Percentiles rank a stretch among this genome's conserved stretches.
Conservation (phyloP, 2,888 invertebrate genomes). For the Agrochola macilenta region DNA sequence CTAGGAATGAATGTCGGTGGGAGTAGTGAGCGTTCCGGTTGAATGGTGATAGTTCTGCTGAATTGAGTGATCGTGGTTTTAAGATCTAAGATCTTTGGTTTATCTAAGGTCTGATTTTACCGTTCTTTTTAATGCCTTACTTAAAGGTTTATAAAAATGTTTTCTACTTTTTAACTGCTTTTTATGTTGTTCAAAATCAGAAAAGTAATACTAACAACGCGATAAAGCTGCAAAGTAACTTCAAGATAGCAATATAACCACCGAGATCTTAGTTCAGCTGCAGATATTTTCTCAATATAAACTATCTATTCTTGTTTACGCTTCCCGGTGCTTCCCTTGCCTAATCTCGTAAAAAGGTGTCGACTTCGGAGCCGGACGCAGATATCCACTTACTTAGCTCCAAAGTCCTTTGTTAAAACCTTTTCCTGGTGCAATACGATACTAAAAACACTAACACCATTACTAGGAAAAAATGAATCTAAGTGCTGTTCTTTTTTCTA, state of each 20-base stretch:
- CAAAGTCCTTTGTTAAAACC: conserved; percentile 47
- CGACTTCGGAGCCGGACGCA: conserved; percentile 28
- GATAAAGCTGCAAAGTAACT: background rate
- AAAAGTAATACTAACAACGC: background rate
- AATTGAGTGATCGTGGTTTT: conserved; percentile 13
- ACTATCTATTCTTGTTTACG: conserved; percentile 30
- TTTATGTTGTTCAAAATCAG: background rate
- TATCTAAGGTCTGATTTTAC: background rate
- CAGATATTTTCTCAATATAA: conserved; percentile 28
- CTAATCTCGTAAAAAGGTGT: conserved; percentile 60
- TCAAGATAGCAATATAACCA: background rate
- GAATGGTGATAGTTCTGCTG: conserved; percentile 5
- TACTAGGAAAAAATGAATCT: conserved; percentile 36
- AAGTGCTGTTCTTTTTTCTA: conserved; percentile 33
- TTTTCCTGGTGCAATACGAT: conserved; percentile 46
- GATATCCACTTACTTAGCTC: conserved; percentile 61
- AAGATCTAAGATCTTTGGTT: conserved; percentile 1
- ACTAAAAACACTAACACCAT: conserved; percentile 37
- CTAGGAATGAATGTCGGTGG: conserved; percentile 15
- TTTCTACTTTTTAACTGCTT: too few relatives aligned
- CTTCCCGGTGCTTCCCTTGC: conserved; percentile 16
- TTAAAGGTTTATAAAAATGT: background rate
- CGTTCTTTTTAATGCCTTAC: background rate
- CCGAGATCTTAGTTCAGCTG: background rate
- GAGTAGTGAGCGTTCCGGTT: background rate